phyloP scores from a whole-genome alignment of 2,888 invertebrate species.

The Therioaphis trifolii region DNA sequence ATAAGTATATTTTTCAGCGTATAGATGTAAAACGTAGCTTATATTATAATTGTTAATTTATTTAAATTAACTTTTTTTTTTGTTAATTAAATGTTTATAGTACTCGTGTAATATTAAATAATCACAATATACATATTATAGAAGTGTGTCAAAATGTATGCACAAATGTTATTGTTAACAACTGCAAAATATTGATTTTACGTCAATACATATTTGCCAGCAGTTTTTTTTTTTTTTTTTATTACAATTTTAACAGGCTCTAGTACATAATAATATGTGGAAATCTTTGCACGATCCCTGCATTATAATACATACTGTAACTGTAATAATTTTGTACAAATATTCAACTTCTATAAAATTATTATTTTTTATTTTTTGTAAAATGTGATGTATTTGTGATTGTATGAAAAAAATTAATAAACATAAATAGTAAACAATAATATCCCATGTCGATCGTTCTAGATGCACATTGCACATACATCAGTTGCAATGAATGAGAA shows the following conservation, averaged over 20 bases:
- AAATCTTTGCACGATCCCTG: conserved; percentile 15
- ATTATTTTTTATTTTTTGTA: conserved; percentile 39
- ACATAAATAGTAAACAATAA: conserved; percentile 8
- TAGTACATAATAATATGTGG: conserved; percentile 21
- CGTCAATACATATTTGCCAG: background rate
- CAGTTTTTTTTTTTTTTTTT: background rate
- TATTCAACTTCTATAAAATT: conserved; percentile 26
- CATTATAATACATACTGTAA: background rate
- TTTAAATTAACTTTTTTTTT: background rate
- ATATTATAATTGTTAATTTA: background rate
- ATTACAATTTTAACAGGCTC: conserved; percentile 5
- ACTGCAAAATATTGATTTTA: background rate
- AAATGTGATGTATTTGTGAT: conserved; percentile 48
- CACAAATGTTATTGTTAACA: conserved; percentile 12
- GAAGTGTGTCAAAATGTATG: conserved; percentile 1
- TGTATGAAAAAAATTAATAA: conserved; percentile 34
- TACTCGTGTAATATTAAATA: conserved; percentile 7
- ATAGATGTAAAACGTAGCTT: background rate
- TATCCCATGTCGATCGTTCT: background rate
- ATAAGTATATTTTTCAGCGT: background rate
- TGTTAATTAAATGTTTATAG: conserved; percentile 11
- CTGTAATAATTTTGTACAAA: conserved; percentile 41
- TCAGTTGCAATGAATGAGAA: background rate
- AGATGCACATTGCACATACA: background rate
- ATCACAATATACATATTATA: conserved; percentile 22